These are phyloP conservation scores for Platichthys stellatus DNA, from an alignment of 2,113 vertebrate species.

Conservation along the genomic window DNA sequence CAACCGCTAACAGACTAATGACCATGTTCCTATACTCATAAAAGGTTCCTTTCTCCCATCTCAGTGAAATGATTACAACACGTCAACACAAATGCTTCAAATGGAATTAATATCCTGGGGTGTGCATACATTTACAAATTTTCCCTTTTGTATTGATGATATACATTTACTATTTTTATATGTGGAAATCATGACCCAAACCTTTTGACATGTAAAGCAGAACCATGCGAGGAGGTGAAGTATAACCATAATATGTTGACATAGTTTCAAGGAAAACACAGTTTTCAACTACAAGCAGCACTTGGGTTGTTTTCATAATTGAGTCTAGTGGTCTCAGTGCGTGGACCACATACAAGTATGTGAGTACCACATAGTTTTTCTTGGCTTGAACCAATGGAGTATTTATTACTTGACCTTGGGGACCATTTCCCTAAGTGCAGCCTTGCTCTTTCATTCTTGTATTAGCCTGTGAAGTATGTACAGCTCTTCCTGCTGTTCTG, in stretches of 20 bases:
- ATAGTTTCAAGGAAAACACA: no score
- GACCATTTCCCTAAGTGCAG: slow-evolving; percentile 8
- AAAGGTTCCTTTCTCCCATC: slow-evolving; percentile 55
- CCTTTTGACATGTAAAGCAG: slow-evolving; percentile 11
- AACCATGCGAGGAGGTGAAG: background rate
- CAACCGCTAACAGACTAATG: slow-evolving; percentile 41
- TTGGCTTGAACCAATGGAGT: background rate
- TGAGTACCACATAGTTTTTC: slow-evolving; percentile 19
- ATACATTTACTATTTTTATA: background rate
- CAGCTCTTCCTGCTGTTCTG: slow-evolving; percentile 32
- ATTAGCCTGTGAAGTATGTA: slow-evolving; percentile 8
- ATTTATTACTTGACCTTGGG: slow-evolving; percentile 22
- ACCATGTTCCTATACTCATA: slow-evolving; percentile 30
- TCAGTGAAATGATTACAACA: slow-evolving; percentile 49
- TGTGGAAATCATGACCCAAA: slow-evolving; percentile 21
- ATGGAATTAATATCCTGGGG: slow-evolving; percentile 28
- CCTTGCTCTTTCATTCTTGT: slow-evolving; percentile 21
- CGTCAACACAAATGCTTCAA: slow-evolving; percentile 39
- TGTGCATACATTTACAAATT: slow-evolving; percentile 18
- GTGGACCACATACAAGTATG: background rate
- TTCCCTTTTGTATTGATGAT: slow-evolving; percentile 17
- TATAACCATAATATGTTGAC: background rate
- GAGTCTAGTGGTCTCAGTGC: background rate
- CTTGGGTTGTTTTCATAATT: slow-evolving; percentile 7
- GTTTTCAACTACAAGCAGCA: no score